Percentiles rank a stretch among this genome's conserved stretches.
These are phyloP conservation scores for Drosophila nebulosa DNA, from an alignment of 1,140 invertebrate species.

Conservation along the genomic window DNA sequence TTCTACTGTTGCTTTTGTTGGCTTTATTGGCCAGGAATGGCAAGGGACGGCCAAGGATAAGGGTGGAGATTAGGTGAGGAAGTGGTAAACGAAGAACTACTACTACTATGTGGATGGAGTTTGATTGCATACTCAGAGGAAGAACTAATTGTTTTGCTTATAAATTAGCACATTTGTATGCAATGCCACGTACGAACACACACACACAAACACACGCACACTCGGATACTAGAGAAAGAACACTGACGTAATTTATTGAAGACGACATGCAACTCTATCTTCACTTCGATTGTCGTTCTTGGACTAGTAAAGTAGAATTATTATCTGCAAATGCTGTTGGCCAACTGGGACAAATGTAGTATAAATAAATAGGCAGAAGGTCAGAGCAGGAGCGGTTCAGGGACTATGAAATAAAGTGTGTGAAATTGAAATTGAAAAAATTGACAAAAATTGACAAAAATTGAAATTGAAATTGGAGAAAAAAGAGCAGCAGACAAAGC, in stretches of 20 bases:
- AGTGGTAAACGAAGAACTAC: background rate
- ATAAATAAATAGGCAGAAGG: background rate
- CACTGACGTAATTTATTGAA: slow-evolving; percentile 70
- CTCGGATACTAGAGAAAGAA: slow-evolving; percentile 5
- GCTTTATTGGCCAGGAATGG: background rate
- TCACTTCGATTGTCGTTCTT: background rate
- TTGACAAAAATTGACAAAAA: too few species aligned
- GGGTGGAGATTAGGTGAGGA: background rate
- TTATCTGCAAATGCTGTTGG: slow-evolving; percentile 2
- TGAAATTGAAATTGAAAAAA: too few species aligned
- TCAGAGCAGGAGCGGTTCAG: background rate
- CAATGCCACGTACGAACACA: slow-evolving; percentile 44
- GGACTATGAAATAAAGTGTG: background rate
- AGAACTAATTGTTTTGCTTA: slow-evolving; percentile 74
- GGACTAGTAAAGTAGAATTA: slow-evolving; percentile 1
- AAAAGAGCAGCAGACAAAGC: too few species aligned
- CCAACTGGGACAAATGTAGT: background rate
- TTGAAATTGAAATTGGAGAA: too few species aligned
- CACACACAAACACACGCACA: slow-evolving; percentile 14
- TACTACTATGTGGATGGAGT: slow-evolving; percentile 25
- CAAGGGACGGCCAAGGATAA: background rate
- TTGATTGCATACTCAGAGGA: slow-evolving; percentile 50
- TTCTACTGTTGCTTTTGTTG: slow-evolving; percentile 18
- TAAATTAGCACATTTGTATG: slow-evolving; percentile 78
- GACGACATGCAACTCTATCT: slow-evolving; percentile 1